Conservation (phyloP, 2,113 vertebrate species). For the Pelusios castaneus region DNA sequence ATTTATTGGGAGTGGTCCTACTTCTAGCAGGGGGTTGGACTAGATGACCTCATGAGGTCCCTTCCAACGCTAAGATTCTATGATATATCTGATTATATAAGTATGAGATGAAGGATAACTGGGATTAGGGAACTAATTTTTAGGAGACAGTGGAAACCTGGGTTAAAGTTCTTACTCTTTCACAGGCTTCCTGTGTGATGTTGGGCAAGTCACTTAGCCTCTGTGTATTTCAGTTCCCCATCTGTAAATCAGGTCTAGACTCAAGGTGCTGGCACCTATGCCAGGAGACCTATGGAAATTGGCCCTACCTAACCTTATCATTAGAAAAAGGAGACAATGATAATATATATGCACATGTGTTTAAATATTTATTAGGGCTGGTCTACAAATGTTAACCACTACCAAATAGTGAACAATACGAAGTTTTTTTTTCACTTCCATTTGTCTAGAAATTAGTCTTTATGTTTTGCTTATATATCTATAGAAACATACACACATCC, state of each 20-base stretch:
- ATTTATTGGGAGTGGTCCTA: no score
- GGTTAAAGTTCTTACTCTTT: not conserved
- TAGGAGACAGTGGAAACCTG: no score
- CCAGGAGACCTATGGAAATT: not conserved
- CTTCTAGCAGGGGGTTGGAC: no score
- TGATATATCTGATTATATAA: not conserved
- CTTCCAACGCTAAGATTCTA: no score
- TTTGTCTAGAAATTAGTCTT: not conserved
- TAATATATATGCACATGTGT: no score
- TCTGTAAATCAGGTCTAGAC: no score
- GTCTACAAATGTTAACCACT: not conserved
- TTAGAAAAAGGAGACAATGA: not conserved
- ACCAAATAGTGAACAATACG: not conserved
- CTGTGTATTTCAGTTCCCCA: not conserved
- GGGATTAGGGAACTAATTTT: not conserved
- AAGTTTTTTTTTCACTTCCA: not conserved
- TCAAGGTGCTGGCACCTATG: no score
- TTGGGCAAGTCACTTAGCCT: not conserved
- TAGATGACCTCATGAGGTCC: no score
- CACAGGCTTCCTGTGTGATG: not conserved
- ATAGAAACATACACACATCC: not conserved
- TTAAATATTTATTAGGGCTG: not conserved
- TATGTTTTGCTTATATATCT: not conserved
- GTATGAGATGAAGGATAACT: not conserved
- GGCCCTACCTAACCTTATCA: not conserved